Percentiles rank a stretch among this genome's conserved stretches.
phyloP scores from a whole-genome alignment of 2,797 vertebrate genomes.

The Chaenodraco wilsoni region DNA sequence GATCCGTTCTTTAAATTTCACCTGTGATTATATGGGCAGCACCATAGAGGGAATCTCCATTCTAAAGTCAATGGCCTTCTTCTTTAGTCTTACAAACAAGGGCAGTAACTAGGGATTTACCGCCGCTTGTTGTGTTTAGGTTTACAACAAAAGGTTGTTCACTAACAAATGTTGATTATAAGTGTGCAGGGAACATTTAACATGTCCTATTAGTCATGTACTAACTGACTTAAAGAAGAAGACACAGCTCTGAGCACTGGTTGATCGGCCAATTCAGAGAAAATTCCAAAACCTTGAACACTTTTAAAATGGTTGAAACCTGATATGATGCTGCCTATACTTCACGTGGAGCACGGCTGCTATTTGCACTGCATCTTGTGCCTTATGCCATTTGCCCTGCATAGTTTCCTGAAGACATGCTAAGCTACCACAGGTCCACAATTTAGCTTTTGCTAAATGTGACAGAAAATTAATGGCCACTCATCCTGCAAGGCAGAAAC shows the following conservation, averaged over 20 bases:
- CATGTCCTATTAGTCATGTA: not conserved
- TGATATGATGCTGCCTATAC: constrained; percentile 63
- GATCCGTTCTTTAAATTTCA: constrained; percentile 27
- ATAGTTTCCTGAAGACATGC: constrained; percentile 21
- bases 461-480: constrained; percentile 14
- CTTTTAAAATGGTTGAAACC: constrained; percentile 65
- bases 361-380: constrained; percentile 39
- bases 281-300: constrained; percentile 3
- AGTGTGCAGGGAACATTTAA: not conserved
- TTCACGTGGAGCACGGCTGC: constrained; percentile 48
- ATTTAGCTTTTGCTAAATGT: constrained; percentile 14
- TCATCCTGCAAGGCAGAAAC: constrained; percentile 16
- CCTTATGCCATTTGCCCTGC: constrained; percentile 22
- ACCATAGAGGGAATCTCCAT: constrained; percentile 59
- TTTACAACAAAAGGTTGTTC: constrained; percentile 18
- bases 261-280: constrained; percentile 35
- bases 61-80: constrained; percentile 59
- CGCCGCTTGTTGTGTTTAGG: constrained; percentile 16
- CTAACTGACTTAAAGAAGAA: constrained; percentile 59
- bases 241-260: constrained; percentile 30
- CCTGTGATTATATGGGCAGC: constrained; percentile 65
- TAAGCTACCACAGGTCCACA: constrained; percentile 11
- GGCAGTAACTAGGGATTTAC: constrained; percentile 27
- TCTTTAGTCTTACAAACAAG: constrained; percentile 53
- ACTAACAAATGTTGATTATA: constrained; percentile 18